These are phyloP conservation scores for Hemichromis elongatus DNA, from an alignment of 2,113 vertebrate species.

Conservation along the genomic window DNA sequence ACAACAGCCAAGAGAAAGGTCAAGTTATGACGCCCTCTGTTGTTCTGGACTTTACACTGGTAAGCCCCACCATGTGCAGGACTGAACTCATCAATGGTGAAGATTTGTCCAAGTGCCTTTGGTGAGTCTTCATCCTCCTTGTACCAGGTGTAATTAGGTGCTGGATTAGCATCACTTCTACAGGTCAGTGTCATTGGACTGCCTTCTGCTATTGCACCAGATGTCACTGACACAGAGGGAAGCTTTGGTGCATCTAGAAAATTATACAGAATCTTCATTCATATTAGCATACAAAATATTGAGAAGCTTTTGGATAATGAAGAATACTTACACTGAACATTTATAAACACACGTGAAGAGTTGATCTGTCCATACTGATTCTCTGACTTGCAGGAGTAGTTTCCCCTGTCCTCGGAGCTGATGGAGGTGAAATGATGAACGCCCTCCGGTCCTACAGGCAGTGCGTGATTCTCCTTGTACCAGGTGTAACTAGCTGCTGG, in stretches of 20 bases:
- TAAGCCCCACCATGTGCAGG: not conserved
- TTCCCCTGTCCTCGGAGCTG: not conserved
- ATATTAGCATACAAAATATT: not conserved
- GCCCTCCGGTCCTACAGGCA: not conserved
- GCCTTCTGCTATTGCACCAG: accelerated
- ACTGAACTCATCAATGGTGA: not conserved
- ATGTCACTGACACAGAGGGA: not conserved
- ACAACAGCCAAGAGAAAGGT: not conserved
- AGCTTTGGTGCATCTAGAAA: not conserved
- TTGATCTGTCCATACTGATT: not conserved
- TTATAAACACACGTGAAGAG: not conserved
- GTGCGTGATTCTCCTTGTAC: not conserved
- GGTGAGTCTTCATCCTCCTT: not conserved
- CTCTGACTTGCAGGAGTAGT: not conserved
- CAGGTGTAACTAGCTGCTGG: not conserved
- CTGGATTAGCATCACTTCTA: not conserved
- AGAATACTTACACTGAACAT: not conserved
- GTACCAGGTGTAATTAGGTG: not conserved
- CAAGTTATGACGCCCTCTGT: not conserved
- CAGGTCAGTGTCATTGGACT: not conserved
- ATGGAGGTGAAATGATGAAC: not conserved
- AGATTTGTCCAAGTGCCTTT: not conserved
- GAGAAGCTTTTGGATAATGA: not conserved
- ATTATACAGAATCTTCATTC: not conserved
- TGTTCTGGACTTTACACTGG: not conserved